These are phyloP conservation scores for Synchiropus splendidus DNA, from an alignment of 2,113 vertebrate genomes.

Conservation along the genomic window DNA sequence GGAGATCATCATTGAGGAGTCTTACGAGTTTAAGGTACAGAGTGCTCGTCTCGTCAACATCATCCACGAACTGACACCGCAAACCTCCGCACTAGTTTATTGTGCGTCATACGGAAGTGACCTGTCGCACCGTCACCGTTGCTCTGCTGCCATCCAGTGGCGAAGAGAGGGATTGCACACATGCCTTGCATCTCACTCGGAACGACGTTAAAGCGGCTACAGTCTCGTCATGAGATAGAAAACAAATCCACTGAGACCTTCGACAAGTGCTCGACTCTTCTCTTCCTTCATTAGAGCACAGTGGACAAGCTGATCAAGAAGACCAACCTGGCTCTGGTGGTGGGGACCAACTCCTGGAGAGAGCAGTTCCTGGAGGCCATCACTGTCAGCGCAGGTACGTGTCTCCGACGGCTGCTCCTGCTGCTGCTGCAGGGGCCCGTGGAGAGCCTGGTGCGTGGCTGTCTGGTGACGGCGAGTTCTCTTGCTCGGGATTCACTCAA, in stretches of 20 bases:
- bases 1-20: conserved; percentile 97
- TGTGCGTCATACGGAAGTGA: too few relatives aligned
- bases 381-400: conserved; percentile 90
- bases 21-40: conserved; percentile 96
- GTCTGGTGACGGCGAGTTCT: too few relatives aligned
- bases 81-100: too few relatives aligned
- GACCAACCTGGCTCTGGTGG: conserved; percentile 93
- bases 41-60: background rate
- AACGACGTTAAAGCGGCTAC: too few relatives aligned
- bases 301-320: conserved; percentile 98
- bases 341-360: conserved; percentile 96
- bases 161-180: background rate
- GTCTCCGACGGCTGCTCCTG: background rate
- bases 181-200: too few relatives aligned
- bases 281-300: conserved; percentile 70
- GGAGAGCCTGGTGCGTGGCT: too few relatives aligned
- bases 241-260: too few relatives aligned
- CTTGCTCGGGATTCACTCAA: too few relatives aligned
- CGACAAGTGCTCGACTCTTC: too few relatives aligned
- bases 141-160: conserved; percentile 50
- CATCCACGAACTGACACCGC: too few relatives aligned
- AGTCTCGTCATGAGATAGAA: too few relatives aligned
- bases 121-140: too few relatives aligned
- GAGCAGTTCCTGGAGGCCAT: conserved; percentile 98
- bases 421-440: background rate